A percentile compares a stretch with the other conserved stretches of the same genome.
These are phyloP conservation scores for Megalopta genalis DNA, from an alignment of 1,140 invertebrate species.

Conservation along the genomic window DNA sequence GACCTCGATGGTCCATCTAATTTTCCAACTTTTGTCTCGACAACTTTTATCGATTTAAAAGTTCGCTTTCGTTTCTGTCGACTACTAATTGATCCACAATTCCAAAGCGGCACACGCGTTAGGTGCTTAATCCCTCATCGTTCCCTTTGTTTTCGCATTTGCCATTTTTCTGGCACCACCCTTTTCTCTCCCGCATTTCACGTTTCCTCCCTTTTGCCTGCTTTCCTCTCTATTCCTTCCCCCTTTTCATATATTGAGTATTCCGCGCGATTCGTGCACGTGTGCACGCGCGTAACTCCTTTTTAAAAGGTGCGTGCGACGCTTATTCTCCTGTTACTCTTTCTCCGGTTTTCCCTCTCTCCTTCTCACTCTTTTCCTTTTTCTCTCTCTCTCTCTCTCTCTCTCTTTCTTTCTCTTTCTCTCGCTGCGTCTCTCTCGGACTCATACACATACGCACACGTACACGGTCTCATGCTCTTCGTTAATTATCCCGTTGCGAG, in stretches of 20 bases:
- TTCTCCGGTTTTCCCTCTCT: not conserved
- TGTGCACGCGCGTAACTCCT: conserved; percentile 51
- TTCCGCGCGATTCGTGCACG: conserved; percentile 61
- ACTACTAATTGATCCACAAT: no score
- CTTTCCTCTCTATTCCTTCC: conserved; percentile 13
- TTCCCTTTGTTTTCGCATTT: conserved; percentile 47
- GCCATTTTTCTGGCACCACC: conserved; percentile 57
- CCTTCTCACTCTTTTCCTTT: not conserved
- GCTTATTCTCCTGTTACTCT: conserved; percentile 6
- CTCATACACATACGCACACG: not conserved
- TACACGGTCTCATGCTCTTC: conserved; percentile 13
- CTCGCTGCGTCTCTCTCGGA: no score
- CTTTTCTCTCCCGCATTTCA: conserved; percentile 18
- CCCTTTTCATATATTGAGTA: not conserved
- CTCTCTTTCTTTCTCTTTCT: not conserved
- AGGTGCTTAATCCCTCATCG: conserved; percentile 33
- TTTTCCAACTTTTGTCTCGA: no score
- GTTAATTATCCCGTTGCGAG: conserved; percentile 47
- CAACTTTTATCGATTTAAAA: no score
- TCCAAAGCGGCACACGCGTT: no score
- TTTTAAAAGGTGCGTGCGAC: conserved; percentile 35
- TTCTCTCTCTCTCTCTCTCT: not conserved
- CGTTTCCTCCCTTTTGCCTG: not conserved
- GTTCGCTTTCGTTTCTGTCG: no score
- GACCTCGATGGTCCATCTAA: no score